Evolutionary conservation across 2,888 invertebrate genomes (phyloP).

Genomic region (Elegia similella): DNA sequence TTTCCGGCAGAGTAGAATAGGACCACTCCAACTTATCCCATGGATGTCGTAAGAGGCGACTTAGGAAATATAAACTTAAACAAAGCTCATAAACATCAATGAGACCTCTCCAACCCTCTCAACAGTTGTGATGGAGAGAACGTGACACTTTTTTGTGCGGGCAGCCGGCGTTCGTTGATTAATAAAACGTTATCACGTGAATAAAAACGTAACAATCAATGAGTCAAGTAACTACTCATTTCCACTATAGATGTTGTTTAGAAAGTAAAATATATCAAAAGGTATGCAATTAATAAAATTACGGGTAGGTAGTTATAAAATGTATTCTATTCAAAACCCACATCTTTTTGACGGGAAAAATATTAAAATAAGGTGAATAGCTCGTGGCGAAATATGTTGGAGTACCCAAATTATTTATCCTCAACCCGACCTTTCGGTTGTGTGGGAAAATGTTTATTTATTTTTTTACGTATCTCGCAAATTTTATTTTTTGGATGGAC

Average conservation of each 20-base stretch:
- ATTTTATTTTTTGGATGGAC: not conserved
- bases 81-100: too few relatives aligned
- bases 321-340: not conserved
- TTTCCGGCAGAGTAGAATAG: too few relatives aligned
- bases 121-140: too few relatives aligned
- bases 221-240: too few relatives aligned
- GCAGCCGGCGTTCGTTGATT: not conserved
- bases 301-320: not conserved
- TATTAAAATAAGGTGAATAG: conserved; percentile 1
- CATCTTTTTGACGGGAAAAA: conserved; percentile 1
- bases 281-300: not conserved
- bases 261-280: not conserved
- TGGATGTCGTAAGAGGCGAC: too few relatives aligned
- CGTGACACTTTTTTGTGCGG: too few relatives aligned
- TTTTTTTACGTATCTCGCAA: not conserved
- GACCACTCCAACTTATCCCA: too few relatives aligned
- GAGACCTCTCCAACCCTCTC: too few relatives aligned
- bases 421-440: not conserved
- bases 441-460: conserved; percentile 2
- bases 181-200: too few relatives aligned
- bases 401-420: not conserved
- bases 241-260: too few relatives aligned
- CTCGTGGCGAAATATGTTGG: conserved; percentile 8
- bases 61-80: too few relatives aligned
- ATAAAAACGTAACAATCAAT: too few relatives aligned